A percentile compares a stretch with the other conserved stretches of the same genome.
phyloP scores from a whole-genome alignment of 2,113 vertebrate species.

The Calyptommatus sinebrachiatus region DNA sequence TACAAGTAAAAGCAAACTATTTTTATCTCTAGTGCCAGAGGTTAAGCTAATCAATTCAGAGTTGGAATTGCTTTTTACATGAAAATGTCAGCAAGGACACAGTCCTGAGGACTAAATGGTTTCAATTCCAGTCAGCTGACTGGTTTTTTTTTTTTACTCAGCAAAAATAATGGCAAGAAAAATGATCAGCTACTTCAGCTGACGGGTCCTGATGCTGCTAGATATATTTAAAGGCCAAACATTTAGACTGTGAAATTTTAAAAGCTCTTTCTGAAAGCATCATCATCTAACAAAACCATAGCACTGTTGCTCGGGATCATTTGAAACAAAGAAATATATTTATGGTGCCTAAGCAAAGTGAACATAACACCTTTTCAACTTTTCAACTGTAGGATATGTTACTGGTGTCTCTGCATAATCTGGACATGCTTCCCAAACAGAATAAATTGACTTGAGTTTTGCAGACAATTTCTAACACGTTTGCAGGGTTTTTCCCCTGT shows the following conservation, averaged over 20 bases:
- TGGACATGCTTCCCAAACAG: neutral
- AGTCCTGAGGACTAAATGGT: neutral
- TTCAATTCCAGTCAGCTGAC: slow-evolving; percentile 9
- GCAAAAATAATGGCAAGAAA: slow-evolving; percentile 13
- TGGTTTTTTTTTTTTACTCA: slow-evolving; percentile 27
- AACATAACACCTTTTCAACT: neutral
- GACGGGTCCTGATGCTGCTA: slow-evolving; percentile 3
- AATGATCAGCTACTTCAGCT: neutral
- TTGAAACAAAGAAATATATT: slow-evolving; percentile 1
- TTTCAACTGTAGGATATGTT: neutral
- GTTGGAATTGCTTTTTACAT: slow-evolving; percentile 43
- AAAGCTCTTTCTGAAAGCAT: neutral
- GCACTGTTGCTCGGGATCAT: neutral
- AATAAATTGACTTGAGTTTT: neutral
- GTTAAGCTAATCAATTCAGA: slow-evolving; percentile 39
- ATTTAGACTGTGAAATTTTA: neutral
- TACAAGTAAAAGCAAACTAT: slow-evolving; percentile 40
- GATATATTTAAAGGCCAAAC: neutral
- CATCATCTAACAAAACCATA: neutral
- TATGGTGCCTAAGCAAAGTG: neutral
- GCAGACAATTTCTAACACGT: neutral
- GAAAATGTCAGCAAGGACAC: slow-evolving; percentile 24
- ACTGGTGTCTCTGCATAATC: neutral
- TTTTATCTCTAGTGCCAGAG: slow-evolving; percentile 45
- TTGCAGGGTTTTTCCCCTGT: neutral